A percentile compares a stretch with the other conserved stretches of the same genome.
phyloP scores from a whole-genome alignment of 2,888 invertebrate genomes.

The Coenonympha glycerion region DNA sequence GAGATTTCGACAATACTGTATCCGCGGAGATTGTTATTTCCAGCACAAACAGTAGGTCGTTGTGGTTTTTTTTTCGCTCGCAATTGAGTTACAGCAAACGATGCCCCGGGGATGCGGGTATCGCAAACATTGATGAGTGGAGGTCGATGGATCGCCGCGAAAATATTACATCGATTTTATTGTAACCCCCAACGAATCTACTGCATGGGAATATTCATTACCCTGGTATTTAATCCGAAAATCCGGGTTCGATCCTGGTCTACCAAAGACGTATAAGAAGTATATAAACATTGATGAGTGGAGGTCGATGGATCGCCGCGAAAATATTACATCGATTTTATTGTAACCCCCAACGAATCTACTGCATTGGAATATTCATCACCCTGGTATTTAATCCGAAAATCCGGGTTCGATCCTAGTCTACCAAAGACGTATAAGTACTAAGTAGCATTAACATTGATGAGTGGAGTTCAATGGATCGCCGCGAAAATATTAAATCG shows the following conservation, averaged over 20 bases:
- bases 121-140: constrained; percentile 28
- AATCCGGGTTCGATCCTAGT: no score
- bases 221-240: no score
- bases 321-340: constrained; percentile 4
- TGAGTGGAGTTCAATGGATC: constrained; percentile 17
- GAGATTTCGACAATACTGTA: no score
- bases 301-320: constrained; percentile 12
- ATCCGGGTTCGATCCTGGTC: no score
- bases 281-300: constrained; percentile 29
- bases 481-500: constrained; percentile 5
- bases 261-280: no score
- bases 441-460: no score
- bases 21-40: not conserved
- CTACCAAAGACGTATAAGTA: no score
- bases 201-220: not conserved
- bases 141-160: constrained; percentile 10
- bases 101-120: constrained; percentile 31
- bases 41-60: not conserved
- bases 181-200: not conserved
- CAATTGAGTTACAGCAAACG: constrained; percentile 34
- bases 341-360: not conserved
- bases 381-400: no score
- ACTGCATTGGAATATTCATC: not conserved
- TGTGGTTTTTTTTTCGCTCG: constrained; percentile 25
- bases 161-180: constrained; percentile 3